Conservation (phyloP, 1,140 invertebrate genomes). For the Thaumetopoea pityocampa region DNA sequence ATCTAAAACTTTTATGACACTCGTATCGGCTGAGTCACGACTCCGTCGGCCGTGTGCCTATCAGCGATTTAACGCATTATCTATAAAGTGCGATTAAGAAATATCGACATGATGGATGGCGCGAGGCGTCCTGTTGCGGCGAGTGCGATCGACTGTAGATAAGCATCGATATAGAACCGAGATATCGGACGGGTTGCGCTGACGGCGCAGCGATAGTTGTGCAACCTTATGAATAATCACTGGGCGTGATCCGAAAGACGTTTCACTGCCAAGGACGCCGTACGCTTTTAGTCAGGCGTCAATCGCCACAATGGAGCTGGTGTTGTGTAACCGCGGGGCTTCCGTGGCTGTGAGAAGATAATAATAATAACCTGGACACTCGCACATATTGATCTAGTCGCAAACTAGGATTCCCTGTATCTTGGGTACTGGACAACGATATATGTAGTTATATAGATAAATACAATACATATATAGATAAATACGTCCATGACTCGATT, state of each 20-base stretch:
- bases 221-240: slow-evolving; percentile 37
- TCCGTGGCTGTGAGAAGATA: slow-evolving; percentile 25
- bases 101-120: slow-evolving; percentile 36
- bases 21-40: slow-evolving; percentile 22
- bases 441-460: no score
- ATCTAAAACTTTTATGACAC: slow-evolving; percentile 28
- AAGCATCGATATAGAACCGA: slow-evolving; percentile 24
- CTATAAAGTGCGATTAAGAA: slow-evolving; percentile 28
- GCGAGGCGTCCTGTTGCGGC: slow-evolving; percentile 20
- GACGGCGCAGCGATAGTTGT: slow-evolving; percentile 24
- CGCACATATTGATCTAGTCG: no score
- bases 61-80: slow-evolving; percentile 17
- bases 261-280: slow-evolving; percentile 46
- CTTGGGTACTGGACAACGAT: no score
- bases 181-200: slow-evolving; percentile 9
- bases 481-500: no score
- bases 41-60: slow-evolving; percentile 11
- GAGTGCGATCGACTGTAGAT: slow-evolving; percentile 30
- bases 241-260: slow-evolving; percentile 24
- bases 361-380: no score
- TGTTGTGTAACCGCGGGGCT: slow-evolving; percentile 23
- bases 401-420: no score
- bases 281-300: slow-evolving; percentile 41
- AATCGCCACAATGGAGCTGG: slow-evolving; percentile 23
- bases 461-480: no score